A percentile compares a stretch with the other conserved stretches of the same genome.
These are phyloP conservation scores for Orius laevigatus DNA, from an alignment of 1,140 invertebrate species.

Conservation along the genomic window DNA sequence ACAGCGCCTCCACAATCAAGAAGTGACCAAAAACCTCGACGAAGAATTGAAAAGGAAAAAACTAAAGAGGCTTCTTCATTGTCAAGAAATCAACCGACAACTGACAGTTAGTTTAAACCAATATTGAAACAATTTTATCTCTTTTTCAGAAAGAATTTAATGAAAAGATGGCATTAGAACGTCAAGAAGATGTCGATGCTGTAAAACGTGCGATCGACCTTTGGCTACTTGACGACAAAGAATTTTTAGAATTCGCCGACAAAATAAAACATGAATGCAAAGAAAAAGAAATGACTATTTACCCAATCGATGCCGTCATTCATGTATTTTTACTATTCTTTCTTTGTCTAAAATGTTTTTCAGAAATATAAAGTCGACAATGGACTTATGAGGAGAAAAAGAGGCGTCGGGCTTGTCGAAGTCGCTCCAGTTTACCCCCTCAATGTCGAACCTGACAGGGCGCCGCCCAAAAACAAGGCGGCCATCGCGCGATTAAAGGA, in stretches of 20 bases:
- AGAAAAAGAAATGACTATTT: too few species aligned
- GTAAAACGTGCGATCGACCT: slow-evolving; percentile 13
- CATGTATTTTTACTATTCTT: too few species aligned
- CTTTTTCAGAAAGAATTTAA: slow-evolving; percentile 12
- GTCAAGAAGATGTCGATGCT: slow-evolving; percentile 14
- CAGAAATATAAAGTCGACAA: too few species aligned
- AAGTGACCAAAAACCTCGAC: slow-evolving; percentile 9
- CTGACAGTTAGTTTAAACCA: slow-evolving; percentile 5
- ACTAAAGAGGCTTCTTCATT: slow-evolving; percentile 7
- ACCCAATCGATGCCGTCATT: too few species aligned
- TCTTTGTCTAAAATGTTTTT: too few species aligned
- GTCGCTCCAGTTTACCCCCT: too few species aligned
- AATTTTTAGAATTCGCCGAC: slow-evolving; percentile 16
- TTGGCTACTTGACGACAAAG: slow-evolving; percentile 17
- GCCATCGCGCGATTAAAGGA: too few species aligned
- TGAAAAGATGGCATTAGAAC: slow-evolving; percentile 12
- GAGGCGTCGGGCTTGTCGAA: too few species aligned
- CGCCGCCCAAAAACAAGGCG: too few species aligned
- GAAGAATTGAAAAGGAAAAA: slow-evolving; percentile 12
- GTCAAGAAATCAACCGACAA: neutral
- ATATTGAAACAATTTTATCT: neutral
- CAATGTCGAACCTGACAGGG: too few species aligned
- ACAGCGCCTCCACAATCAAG: slow-evolving; percentile 17
- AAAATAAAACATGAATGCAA: slow-evolving; percentile 15
- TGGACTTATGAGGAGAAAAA: too few species aligned